Evolutionary conservation across 2,888 invertebrate species (phyloP), one percentile per base, ranked within the genome.

Genomic region (Alcis repandata): DNA sequence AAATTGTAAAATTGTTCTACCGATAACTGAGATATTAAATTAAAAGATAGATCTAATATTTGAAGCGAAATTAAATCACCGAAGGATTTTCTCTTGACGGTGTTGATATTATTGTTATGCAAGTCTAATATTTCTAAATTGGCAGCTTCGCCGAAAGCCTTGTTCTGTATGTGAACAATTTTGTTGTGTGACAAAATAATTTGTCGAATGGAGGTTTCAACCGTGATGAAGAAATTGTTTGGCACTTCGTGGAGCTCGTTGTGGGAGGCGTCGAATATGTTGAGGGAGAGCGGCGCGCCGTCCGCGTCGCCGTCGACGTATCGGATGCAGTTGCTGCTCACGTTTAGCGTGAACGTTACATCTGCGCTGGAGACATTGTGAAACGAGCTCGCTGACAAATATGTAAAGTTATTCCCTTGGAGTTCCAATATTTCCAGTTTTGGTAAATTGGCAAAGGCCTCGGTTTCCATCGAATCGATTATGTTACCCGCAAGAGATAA

Each of bases 401-500:
- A 94, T 20, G 95, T 95, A 57, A 98, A 89, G 75, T 95, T 95
- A 84, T 98, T 98, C 76, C 95, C 95, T 88, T 97, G 97, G 67
- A 98, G 91, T 86, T 98, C 97, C 62, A 98, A 90, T 79, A 96
- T 95, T 72, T 96, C 95, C 75, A 98, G 89, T 82, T 95, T 95
- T 20, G 96, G 96, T 77, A 98, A 92, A 81, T 97, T 96, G 61
- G 94, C 93, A 81, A 98, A 97, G 7, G 97, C 95, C 59, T 95
- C 95, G 48, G 94, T 94, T 66, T 96, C 96, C 76, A 98, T 95
- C 71, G 95, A 94, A 69, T 94, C 94, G 78, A 98, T 95, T 76
- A 95, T 94, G 91, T 98, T 98, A 81, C 97, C 96, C 58, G 97
- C 96, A 75, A 98, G 92, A 85, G 98, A 97, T 77, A 98, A 93